Base-by-base conservation (phyloP, 2,797 vertebrate genomes). In the Ara ararauna region DNA sequence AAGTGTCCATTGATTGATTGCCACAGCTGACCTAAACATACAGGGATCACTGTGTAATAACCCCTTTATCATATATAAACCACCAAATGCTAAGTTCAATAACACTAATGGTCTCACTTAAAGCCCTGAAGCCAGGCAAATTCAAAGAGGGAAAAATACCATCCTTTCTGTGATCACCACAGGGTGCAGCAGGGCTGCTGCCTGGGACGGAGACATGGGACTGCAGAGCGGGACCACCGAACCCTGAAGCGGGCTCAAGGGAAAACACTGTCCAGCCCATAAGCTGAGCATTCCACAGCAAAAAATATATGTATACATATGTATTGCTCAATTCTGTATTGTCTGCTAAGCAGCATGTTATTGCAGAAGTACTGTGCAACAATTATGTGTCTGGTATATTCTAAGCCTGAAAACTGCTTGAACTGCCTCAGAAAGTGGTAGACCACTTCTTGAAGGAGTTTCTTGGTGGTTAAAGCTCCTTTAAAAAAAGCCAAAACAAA, bases 1-100 rank as follows among this genome's bases (percentile, higher is more conserved):
- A 98, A 97, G 96, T 98, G 97, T 97, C 97, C 93, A 96, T 84
- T 98, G 97, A 98, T 97, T 98, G 97, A 98, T 97, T 96, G 97
- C 96, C 92, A 95, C 97, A 98, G 97, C 97, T 98, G 98, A 98
- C 97, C 97, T 96, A 97, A 97, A 97, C 51, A 68, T 96, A 94
- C 94, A 97, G 93, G 76, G 96, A 97, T 97, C 96, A 77, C 93
- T 95, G 87, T 93, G 97, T 97, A 98, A 98, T 97, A 98, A 96
- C 65, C 83, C 82, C 93, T 97, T 98, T 98, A 98, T 98, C 97
- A 97, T 97, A 97, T 97, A 97, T 96, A 97, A 98, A 96, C 97
- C 94, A 89, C 91, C 88, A 96, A 97, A 96, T 94, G 85, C 90
- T 96, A 96, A 95, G 76, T 97, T 97, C 84, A 96, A 91, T 96